A percentile compares a stretch with the other conserved stretches of the same genome.
phyloP scores from a whole-genome alignment of 2,113 vertebrate species.

The Anolis sagrei region DNA sequence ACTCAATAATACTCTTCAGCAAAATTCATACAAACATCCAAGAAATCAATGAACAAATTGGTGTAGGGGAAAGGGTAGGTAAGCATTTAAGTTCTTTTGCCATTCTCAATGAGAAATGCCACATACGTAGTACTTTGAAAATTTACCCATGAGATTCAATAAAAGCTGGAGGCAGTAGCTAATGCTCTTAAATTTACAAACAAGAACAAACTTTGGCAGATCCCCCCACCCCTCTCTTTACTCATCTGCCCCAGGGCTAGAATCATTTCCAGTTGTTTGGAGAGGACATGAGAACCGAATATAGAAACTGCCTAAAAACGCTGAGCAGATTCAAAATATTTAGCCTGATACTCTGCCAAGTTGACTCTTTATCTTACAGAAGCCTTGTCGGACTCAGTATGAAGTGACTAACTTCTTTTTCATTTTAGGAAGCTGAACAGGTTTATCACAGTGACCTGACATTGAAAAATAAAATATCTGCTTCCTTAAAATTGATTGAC shows the following conservation, averaged over 20 bases:
- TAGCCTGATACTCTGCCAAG: background rate
- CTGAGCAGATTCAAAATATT: slow-evolving; percentile 16
- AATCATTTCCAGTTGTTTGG: background rate
- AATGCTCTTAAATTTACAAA: background rate
- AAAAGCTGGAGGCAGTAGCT: background rate
- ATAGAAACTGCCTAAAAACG: slow-evolving; percentile 8
- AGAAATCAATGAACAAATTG: too few species aligned
- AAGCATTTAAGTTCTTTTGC: too few species aligned
- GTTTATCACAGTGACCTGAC: background rate
- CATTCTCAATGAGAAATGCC: background rate
- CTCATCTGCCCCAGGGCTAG: background rate
- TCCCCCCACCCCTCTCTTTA: background rate
- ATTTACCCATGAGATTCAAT: background rate
- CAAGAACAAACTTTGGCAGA: background rate
- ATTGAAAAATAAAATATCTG: background rate
- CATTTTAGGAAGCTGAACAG: background rate
- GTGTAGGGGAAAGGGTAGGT: too few species aligned
- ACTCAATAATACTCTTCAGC: too few species aligned
- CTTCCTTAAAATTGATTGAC: background rate
- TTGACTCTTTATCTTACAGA: too few species aligned
- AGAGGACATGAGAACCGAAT: background rate
- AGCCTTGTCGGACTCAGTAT: background rate
- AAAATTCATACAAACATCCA: too few species aligned
- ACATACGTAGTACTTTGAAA: background rate
- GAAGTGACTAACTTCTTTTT: background rate